Conservation (phyloP, 92 coral and sea anemone genomes). For the Meandrina meandrites region DNA sequence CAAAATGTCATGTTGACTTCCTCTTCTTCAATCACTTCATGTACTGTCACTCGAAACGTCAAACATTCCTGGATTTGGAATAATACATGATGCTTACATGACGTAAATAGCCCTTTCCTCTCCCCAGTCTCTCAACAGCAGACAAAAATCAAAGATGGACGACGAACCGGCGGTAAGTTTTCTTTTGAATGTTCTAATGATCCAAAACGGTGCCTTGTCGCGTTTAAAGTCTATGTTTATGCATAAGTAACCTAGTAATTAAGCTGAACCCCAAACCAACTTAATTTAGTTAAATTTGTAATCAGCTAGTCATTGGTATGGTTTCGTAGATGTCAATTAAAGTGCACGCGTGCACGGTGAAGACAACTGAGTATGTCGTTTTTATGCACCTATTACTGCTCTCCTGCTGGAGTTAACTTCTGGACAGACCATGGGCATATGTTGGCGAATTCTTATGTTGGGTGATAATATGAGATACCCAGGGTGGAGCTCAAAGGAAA, state of each 20-base stretch:
- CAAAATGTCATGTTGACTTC: background rate
- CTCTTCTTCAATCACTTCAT: background rate
- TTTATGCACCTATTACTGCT: too few relatives aligned
- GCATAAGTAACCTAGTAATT: too few relatives aligned
- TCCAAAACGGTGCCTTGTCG: background rate
- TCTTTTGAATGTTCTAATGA: background rate
- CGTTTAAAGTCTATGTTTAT: background rate
- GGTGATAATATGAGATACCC: too few relatives aligned
- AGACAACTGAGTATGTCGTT: background rate
- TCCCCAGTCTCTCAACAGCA: background rate
- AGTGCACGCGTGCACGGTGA: background rate
- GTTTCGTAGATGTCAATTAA: too few relatives aligned
- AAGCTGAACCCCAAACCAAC: too few relatives aligned
- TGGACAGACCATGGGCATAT: too few relatives aligned
- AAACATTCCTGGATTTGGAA: background rate
- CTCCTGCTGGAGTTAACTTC: too few relatives aligned
- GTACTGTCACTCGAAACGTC: background rate
- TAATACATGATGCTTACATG: constrained; percentile 3
- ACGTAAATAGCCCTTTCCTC: background rate
- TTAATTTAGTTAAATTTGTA: too few relatives aligned
- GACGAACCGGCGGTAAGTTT: background rate
- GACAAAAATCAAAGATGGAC: constrained; percentile 25
- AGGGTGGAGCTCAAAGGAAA: too few relatives aligned
- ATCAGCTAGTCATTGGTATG: too few relatives aligned
- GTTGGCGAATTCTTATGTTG: too few relatives aligned